Percentiles rank a stretch among this genome's conserved stretches.
Conservation (phyloP, 2,113 vertebrate genomes). For the Sapayoa aenigma region DNA sequence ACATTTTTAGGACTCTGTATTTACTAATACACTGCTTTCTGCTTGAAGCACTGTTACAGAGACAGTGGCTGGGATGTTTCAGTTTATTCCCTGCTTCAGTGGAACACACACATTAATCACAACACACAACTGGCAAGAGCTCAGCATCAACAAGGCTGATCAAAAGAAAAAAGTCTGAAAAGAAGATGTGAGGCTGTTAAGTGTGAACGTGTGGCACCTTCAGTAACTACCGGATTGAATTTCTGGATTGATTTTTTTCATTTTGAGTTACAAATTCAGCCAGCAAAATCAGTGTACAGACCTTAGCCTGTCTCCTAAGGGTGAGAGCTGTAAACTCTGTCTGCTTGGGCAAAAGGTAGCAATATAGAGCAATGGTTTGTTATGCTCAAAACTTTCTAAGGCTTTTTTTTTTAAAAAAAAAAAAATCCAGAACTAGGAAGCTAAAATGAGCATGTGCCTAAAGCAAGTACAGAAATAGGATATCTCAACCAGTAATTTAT, state of each 20-base stretch:
- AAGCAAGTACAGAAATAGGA: conserved; percentile 14
- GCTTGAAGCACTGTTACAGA: not conserved
- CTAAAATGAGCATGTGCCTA: not conserved
- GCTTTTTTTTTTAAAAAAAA: not conserved
- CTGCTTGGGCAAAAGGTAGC: not conserved
- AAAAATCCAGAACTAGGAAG: not conserved
- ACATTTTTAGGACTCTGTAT: not conserved
- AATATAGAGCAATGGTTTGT: not conserved
- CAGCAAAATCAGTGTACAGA: not conserved
- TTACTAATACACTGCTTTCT: not conserved
- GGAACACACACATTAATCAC: not conserved
- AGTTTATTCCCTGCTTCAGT: not conserved
- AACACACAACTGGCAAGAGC: not conserved
- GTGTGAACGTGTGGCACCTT: not conserved
- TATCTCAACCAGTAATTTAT: not conserved
- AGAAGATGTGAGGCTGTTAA: not conserved
- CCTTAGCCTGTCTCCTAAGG: not conserved
- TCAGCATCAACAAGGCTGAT: not conserved
- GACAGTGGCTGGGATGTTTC: not conserved
- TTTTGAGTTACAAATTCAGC: not conserved
- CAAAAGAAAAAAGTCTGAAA: not conserved
- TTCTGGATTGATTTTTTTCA: not conserved
- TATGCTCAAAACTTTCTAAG: not conserved
- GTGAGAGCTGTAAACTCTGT: not conserved
- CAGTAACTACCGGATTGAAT: not conserved